phyloP scores from a whole-genome alignment of 2,113 vertebrate species.

The Diadophis punctatus region DNA sequence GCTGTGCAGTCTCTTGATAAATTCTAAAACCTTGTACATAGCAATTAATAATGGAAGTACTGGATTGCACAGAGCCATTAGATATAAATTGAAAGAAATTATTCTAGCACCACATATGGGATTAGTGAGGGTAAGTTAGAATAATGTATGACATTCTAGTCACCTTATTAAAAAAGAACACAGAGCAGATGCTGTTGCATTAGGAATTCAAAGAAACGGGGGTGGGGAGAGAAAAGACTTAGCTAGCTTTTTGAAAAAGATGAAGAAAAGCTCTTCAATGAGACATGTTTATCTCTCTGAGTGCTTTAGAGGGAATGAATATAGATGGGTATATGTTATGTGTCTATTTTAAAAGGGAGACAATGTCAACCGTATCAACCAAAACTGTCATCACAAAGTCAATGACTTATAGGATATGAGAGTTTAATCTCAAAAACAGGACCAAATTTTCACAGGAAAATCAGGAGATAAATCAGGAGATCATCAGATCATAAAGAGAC shows the following conservation, averaged over 20 bases:
- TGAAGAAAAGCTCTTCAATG: not conserved
- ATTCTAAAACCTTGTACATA: not conserved
- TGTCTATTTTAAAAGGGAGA: not conserved
- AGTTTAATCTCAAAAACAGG: not conserved
- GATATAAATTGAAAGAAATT: conserved; percentile 24
- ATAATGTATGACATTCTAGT: conserved; percentile 19
- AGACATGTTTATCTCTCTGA: not conserved
- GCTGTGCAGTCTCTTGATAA: conserved; percentile 26
- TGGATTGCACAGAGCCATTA: conserved; percentile 1
- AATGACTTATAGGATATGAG: not conserved
- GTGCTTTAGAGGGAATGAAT: not conserved
- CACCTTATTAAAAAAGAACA: conserved; percentile 10
- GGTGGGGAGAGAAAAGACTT: not conserved
- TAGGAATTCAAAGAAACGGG: not conserved
- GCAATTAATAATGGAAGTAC: conserved; percentile 25
- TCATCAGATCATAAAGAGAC: not conserved
- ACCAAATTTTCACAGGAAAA: not conserved
- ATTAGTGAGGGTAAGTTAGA: conserved; percentile 20
- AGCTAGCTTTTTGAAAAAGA: conserved; percentile 2
- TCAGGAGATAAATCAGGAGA: not conserved
- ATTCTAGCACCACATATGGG: conserved; percentile 9
- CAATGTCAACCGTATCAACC: not conserved
- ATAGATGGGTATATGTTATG: not conserved
- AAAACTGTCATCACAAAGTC: not conserved
- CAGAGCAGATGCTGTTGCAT: not conserved